Percentiles rank a stretch among this genome's conserved stretches.
phyloP scores from a whole-genome alignment of 2,797 vertebrate species.

The Coregonus suidteri region DNA sequence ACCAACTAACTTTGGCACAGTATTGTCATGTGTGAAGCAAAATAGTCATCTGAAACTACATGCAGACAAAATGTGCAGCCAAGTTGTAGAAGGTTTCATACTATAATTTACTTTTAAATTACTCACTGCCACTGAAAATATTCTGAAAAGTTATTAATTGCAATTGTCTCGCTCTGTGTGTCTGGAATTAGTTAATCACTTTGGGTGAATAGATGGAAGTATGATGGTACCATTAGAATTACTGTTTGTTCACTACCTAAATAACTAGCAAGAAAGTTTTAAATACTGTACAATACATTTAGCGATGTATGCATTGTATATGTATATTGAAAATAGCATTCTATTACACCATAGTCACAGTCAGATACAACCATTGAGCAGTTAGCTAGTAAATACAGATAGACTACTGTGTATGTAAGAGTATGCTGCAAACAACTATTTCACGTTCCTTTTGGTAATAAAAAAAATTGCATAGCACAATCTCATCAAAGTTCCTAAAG shows the following conservation, averaged over 20 bases:
- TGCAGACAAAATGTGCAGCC: neutral
- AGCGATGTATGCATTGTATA: constrained; percentile 8
- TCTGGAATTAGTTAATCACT: constrained; percentile 1
- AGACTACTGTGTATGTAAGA: neutral
- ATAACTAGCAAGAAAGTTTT: constrained; percentile 4
- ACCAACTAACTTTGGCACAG: neutral
- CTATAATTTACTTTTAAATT: neutral
- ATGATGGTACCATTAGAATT: neutral
- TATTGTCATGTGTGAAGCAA: too few species aligned
- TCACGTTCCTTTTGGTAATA: neutral
- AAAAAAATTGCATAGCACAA: neutral
- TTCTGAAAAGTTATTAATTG: neutral
- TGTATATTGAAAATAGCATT: constrained; percentile 3
- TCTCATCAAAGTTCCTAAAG: constrained; percentile 1
- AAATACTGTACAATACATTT: neutral
- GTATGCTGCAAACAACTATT: neutral
- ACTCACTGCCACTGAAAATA: neutral
- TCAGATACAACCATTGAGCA: neutral
- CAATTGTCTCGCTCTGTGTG: neutral
- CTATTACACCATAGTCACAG: neutral
- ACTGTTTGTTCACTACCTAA: constrained; percentile 10
- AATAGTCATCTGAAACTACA: neutral
- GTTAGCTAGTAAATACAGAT: neutral
- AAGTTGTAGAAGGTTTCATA: neutral
- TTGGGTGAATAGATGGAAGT: neutral